Evolutionary conservation across 2,888 invertebrate species (phyloP).

Genomic region (Himalopsyche japonica): DNA sequence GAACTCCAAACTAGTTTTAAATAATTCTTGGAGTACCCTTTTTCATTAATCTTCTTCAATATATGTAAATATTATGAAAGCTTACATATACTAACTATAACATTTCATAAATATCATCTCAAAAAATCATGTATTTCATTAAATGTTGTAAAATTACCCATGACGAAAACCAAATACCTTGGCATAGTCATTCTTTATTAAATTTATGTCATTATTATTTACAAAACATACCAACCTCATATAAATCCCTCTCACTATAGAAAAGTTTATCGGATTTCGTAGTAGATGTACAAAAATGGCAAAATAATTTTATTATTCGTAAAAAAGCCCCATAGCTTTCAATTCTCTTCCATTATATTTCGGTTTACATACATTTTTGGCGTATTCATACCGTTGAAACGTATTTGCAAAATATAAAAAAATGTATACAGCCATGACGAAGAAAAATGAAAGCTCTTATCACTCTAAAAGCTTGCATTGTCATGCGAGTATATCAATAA

Average conservation of each 20-base stretch:
- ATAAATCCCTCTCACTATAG: background rate
- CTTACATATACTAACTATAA: too few species aligned
- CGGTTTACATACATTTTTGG: background rate
- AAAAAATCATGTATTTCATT: too few species aligned
- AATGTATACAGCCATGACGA: constrained; percentile 2
- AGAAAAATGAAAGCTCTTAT: constrained; percentile 24
- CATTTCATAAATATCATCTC: too few species aligned
- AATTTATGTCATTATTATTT: background rate
- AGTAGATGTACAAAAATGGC: background rate
- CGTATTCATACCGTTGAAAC: background rate
- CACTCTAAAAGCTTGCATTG: constrained; percentile 18
- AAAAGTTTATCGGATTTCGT: background rate
- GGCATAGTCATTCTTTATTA: too few species aligned
- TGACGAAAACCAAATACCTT: too few species aligned
- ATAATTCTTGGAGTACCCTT: too few species aligned
- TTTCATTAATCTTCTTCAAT: too few species aligned
- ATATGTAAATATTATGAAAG: too few species aligned
- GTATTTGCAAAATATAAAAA: background rate
- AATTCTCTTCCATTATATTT: background rate
- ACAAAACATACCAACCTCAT: background rate
- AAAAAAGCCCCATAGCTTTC: background rate
- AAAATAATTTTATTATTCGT: background rate
- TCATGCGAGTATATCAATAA: constrained; percentile 24
- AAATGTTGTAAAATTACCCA: too few species aligned
- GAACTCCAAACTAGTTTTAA: too few species aligned